Conservation (phyloP, 2,113 vertebrate genomes). For the Tachysurus vachellii region DNA sequence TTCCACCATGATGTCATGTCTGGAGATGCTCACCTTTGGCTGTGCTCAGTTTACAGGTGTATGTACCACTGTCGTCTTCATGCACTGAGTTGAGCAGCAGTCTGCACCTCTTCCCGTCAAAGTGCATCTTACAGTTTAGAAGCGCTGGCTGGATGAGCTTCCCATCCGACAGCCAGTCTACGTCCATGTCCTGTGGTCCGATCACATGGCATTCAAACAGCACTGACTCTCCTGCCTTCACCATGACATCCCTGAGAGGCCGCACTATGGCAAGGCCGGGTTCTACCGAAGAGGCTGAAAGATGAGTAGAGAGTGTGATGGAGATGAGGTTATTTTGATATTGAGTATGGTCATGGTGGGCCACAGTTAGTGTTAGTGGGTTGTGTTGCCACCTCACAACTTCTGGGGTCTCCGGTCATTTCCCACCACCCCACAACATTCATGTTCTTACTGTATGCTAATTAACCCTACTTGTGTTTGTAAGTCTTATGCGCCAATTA, state of each 20-base stretch:
- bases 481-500: background rate
- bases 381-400: no score
- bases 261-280: slow-evolving; percentile 85
- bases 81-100: slow-evolving; percentile 95
- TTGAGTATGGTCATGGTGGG: background rate
- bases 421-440: background rate
- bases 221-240: slow-evolving; percentile 90
- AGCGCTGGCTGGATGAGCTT: slow-evolving; percentile 94
- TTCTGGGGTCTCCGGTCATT: background rate
- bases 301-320: slow-evolving; percentile 14
- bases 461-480: background rate
- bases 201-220: slow-evolving; percentile 92
- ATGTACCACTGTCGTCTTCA: slow-evolving; percentile 92
- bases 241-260: slow-evolving; percentile 87
- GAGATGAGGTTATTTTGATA: background rate
- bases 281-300: slow-evolving; percentile 81
- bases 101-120: slow-evolving; percentile 90
- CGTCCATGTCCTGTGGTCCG: slow-evolving; percentile 92
- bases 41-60: slow-evolving; percentile 95
- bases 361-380: background rate
- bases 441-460: background rate
- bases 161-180: slow-evolving; percentile 93
- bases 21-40: slow-evolving; percentile 81
- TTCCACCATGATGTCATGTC: background rate
- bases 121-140: slow-evolving; percentile 99